Evolutionary conservation across 2,888 invertebrate species (phyloP), one percentile per base, ranked within the genome.

Genomic region (Meiosimyza platycephala): DNA sequence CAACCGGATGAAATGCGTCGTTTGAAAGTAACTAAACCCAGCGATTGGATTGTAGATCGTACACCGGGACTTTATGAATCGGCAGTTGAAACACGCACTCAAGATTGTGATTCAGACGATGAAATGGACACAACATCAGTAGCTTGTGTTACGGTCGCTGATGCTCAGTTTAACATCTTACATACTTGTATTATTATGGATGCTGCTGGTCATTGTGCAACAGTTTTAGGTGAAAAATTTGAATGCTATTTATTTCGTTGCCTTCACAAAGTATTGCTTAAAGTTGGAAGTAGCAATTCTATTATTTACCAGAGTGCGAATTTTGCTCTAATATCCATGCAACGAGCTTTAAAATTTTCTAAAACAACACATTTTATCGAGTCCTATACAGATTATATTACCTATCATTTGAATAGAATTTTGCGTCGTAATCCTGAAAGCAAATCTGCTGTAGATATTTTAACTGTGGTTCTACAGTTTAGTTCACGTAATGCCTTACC

Each of bases 311-410:
- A 89, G 59, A 89, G 92, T 0, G 93, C 93, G 0, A 84, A 90
- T 69, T 88, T 88, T 76, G 89, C 92, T 1, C 86, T 93, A 7
- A 83, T 88, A 59, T 88, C 89, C 70, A 89, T 94, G 40, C 90
- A 92, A 11, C 72, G 79, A 51, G 90, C 92, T 0, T 89, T 91
- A 78, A 89, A 89, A 0, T 90, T 90, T 82, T 76, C 80, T 0
- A 85, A 87, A 71, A 89, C 92, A 5, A 88, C 89, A 0, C 89
- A 90, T n/a, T 89, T 95, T 28, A 89, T 95, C 73, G 89, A 89
- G 67, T 82, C 85, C 52, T 94, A 94, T 82, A 90, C 92, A 0
- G 94, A 94, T 84, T 95, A 94, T 83, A 90, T 94, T 81, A 91
- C 93, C 0, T 91, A 91, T 80, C 92, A 93, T 79, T 89, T 95